A percentile compares a stretch with the other conserved stretches of the same genome.
phyloP scores from a whole-genome alignment of 2,113 vertebrate genomes.

The Pelecanus crispus region DNA sequence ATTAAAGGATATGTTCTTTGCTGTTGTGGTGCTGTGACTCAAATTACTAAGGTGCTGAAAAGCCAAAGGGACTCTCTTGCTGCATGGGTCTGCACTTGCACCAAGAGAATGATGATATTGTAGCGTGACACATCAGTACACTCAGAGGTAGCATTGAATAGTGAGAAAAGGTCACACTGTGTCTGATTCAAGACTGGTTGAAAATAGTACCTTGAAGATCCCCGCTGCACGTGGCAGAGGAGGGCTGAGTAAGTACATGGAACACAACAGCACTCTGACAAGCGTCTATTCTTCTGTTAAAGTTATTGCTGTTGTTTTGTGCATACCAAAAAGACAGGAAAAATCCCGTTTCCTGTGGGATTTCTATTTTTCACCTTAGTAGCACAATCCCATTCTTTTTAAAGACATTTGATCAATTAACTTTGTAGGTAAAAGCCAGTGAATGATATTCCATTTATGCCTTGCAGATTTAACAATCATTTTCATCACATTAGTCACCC shows the following conservation, averaged over 20 bases:
- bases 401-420: background rate
- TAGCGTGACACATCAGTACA: background rate
- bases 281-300: background rate
- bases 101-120: background rate
- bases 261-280: background rate
- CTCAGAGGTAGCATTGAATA: background rate
- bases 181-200: background rate
- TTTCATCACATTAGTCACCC: background rate
- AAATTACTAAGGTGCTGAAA: background rate
- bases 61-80: background rate
- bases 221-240: fast-evolving
- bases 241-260: background rate
- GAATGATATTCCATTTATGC: background rate
- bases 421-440: background rate
- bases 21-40: background rate
- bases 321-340: background rate
- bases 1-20: background rate
- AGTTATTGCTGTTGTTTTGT: background rate
- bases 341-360: background rate
- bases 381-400: background rate
- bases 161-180: background rate
- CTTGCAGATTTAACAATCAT: background rate
- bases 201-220: background rate
- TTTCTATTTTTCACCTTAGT: background rate
- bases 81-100: background rate